Base-by-base conservation (phyloP, 2,888 invertebrate species). In the Rhogogaster chlorosoma region DNA sequence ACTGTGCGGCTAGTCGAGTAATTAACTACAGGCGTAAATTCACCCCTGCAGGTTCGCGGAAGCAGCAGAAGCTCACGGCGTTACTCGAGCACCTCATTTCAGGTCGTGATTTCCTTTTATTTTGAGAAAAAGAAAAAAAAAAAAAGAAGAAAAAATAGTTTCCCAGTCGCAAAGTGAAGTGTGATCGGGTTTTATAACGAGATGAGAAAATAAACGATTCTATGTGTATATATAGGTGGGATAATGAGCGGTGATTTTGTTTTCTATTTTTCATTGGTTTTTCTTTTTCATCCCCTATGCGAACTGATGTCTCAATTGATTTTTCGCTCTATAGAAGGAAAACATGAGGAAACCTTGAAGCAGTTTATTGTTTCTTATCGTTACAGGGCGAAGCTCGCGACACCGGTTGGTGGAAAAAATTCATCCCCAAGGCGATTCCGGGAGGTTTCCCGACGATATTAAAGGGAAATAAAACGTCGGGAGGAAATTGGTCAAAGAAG, bases 401-500 rank as follows among this genome's bases (percentile, higher is more conserved):
- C 29, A 26, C 64, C 64, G 64, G 1, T 15, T 4, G 10, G 15
- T 67, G 26, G 26, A 26, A 29, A 26, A 29, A 67, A 32, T 67
- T n/a, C 36, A 70, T 29, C 36, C 67, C 22, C 64, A 22, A 67
- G 57, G 67, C 38, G 42, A 45, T 80, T 80, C 32, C 32, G 22
- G 9, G n/a, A 6, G 29, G 49, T 18, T 49, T 9, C 22, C 80
- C 36, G 45, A 70, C 29, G 64, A 45, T 61, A 38, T 45, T 29
- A n/a, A 36, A 67, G 29, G 83, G 38, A 29, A 83, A 45, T 29
- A 45, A 15, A 64, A 83, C 32, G 32, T 38, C 12, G 83, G 26
- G 22, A 70, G 36, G 38, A 36, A 36, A 83, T 61, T 61, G 61
- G 61, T 61, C 61, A 61, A 26, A 61, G 61, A 61, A 61, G 26